Evolutionary conservation across 2,113 vertebrate species (phyloP).

Genomic region (Paraplagusia blochii): DNA sequence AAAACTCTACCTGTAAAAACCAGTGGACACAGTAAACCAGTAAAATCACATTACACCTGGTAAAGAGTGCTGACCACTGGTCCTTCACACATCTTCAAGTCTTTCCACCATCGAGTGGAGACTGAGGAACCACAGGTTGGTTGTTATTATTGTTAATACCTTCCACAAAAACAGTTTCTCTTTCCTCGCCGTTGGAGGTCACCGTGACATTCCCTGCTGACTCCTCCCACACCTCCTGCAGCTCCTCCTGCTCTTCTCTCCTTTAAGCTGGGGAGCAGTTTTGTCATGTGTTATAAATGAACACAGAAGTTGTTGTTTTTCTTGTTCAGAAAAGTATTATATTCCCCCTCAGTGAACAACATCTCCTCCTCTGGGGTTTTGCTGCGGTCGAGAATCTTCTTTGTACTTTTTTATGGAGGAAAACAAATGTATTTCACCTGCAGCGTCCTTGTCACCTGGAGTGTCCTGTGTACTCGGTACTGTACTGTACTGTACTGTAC

Average conservation of each 20-base stretch:
- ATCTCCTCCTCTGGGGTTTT: conserved; percentile 2
- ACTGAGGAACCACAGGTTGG: no score
- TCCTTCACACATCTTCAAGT: no score
- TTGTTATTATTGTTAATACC: conserved; percentile 17
- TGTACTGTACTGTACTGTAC: no score
- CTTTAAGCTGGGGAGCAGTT: conserved; percentile 16
- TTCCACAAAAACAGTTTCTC: conserved; percentile 50
- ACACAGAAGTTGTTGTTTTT: conserved; percentile 15
- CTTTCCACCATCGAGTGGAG: no score
- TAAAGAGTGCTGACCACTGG: no score
- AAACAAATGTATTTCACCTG: neutral
- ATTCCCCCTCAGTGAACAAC: conserved; percentile 3
- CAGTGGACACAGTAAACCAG: no score
- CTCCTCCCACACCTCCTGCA: conserved; percentile 12
- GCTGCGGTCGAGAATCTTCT: conserved; percentile 30
- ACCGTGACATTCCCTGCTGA: conserved; percentile 55
- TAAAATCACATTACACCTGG: no score
- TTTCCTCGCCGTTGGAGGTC: conserved; percentile 55
- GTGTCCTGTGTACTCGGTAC: neutral
- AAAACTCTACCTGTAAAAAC: no score
- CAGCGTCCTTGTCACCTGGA: neutral
- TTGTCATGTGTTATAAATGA: conserved; percentile 45
- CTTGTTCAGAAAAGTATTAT: conserved; percentile 9
- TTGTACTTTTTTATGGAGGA: neutral
- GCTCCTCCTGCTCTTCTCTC: conserved; percentile 25